A percentile compares a stretch with the other conserved stretches of the same genome.
These are phyloP conservation scores for Euphonia xanthogaster DNA, from an alignment of 2,797 vertebrate genomes.

Conservation along the genomic window DNA sequence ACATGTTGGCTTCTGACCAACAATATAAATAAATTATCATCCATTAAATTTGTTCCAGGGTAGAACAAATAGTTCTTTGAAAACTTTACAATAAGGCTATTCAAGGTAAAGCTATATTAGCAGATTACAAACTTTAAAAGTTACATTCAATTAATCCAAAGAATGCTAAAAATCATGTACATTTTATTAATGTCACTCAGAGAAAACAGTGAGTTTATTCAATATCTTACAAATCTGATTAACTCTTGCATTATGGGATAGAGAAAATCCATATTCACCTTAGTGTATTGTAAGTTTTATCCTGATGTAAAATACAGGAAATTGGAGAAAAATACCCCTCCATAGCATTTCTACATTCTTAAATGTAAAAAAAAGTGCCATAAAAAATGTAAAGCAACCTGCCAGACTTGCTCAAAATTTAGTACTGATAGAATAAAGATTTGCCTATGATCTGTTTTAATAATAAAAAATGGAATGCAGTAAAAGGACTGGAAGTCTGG, in stretches of 20 bases:
- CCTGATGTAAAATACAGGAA: neutral
- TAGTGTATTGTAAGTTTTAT: neutral
- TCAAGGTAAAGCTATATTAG: slow-evolving; percentile 85
- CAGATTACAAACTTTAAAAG: slow-evolving; percentile 84
- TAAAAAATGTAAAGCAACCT: neutral
- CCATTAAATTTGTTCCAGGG: slow-evolving; percentile 79
- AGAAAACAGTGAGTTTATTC: slow-evolving; percentile 44
- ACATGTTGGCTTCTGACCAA: slow-evolving; percentile 73
- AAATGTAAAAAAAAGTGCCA: neutral
- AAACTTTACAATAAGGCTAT: slow-evolving; percentile 82
- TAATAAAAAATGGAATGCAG: neutral
- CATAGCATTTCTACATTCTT: neutral
- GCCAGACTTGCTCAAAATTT: neutral
- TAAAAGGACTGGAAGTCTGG: neutral
- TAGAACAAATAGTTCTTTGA: slow-evolving; percentile 81
- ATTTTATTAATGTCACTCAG: slow-evolving; percentile 53
- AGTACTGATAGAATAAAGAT: neutral
- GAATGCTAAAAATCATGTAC: slow-evolving; percentile 56
- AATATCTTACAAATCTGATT: slow-evolving; percentile 60
- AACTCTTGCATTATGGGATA: slow-evolving; percentile 47
- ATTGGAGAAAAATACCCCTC: neutral
- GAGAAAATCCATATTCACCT: slow-evolving; percentile 36
- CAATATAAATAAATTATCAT: slow-evolving; percentile 80
- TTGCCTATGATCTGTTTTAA: neutral
- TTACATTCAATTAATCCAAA: slow-evolving; percentile 81